Evolutionary conservation across 2,797 vertebrate species (phyloP).

Genomic region (Borostomias antarcticus): DNA sequence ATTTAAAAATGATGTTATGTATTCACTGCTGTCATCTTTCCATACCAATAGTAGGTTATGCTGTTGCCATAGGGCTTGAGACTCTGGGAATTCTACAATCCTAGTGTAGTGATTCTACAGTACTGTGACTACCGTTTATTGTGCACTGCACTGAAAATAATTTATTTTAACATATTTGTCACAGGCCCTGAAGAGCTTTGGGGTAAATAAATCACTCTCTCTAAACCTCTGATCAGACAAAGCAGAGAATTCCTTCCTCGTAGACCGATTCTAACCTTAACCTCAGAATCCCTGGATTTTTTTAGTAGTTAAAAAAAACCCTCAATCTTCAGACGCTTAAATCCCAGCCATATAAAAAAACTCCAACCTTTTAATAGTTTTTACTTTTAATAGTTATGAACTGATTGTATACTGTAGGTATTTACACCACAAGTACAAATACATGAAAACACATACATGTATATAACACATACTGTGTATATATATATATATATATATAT

Average conservation of each 20-base stretch:
- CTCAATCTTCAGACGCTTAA: conserved; percentile 25
- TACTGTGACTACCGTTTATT: too few relatives aligned
- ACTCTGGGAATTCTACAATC: conserved; percentile 1
- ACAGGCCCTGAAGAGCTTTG: background rate
- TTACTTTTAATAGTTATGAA: conserved; percentile 20
- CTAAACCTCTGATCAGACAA: background rate
- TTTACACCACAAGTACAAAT: conserved; percentile 50
- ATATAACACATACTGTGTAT: conserved; percentile 20
- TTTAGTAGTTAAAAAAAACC: conserved; percentile 40
- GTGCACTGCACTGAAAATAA: background rate
- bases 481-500: background rate
- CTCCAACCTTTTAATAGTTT: conserved; percentile 23
- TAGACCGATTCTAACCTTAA: conserved; percentile 32
- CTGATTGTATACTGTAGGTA: conserved; percentile 17
- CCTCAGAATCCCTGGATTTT: conserved; percentile 29
- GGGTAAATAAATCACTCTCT: background rate
- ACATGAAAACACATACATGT: background rate
- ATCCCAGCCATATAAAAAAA: conserved; percentile 44
- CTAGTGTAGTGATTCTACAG: too few relatives aligned
- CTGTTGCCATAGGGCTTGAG: background rate
- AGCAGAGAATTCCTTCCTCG: conserved; percentile 8
- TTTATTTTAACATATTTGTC: background rate
- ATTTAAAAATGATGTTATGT: background rate
- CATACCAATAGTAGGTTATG: background rate
- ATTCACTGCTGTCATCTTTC: background rate